These are phyloP conservation scores for Manacus vitellinus DNA, from an alignment of 2,113 vertebrate species.

Conservation along the genomic window DNA sequence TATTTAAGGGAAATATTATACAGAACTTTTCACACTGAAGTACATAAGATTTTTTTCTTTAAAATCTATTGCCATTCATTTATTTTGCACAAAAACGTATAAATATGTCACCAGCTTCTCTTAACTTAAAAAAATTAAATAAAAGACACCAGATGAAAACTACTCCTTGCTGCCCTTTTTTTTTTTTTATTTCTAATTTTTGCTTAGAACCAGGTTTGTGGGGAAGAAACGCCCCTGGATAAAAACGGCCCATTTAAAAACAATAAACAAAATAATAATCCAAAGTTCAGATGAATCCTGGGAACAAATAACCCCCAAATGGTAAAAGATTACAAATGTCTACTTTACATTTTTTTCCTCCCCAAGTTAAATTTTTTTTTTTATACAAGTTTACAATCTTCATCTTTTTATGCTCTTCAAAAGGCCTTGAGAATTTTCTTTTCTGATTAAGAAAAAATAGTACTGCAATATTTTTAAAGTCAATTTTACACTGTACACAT, in stretches of 20 bases:
- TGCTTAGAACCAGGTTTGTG: conserved; percentile 79
- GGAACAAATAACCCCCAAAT: conserved; percentile 85
- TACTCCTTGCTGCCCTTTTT: conserved; percentile 75
- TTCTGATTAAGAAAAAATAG: conserved; percentile 99
- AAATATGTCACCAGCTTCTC: conserved; percentile 93
- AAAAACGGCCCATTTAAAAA: conserved; percentile 80
- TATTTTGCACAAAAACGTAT: conserved; percentile 91
- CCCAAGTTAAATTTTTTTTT: conserved; percentile 78
- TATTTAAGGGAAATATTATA: conserved; percentile 92
- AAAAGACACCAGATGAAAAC: conserved; percentile 88
- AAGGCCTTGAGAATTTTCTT: conserved; percentile 85
- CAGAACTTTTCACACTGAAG: conserved; percentile 88
- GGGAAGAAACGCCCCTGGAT: conserved; percentile 77
- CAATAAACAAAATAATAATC: conserved; percentile 69
- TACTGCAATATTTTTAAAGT: conserved; percentile 92
- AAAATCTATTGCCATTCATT: conserved; percentile 90
- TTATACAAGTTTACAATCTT: conserved; percentile 87
- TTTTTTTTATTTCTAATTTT: conserved; percentile 61
- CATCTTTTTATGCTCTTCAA: conserved; percentile 85
- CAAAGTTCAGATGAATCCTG: conserved; percentile 85
- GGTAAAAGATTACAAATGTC: conserved; percentile 91
- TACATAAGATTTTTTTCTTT: conserved; percentile 81
- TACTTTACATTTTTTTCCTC: conserved; percentile 84
- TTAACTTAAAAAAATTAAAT: conserved; percentile 97
- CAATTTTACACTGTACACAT: conserved; percentile 93